Percentiles rank a stretch among this genome's conserved stretches.
These are phyloP conservation scores for Dunckerocampus dactyliophorus DNA, from an alignment of 2,113 vertebrate species.

Conservation along the genomic window DNA sequence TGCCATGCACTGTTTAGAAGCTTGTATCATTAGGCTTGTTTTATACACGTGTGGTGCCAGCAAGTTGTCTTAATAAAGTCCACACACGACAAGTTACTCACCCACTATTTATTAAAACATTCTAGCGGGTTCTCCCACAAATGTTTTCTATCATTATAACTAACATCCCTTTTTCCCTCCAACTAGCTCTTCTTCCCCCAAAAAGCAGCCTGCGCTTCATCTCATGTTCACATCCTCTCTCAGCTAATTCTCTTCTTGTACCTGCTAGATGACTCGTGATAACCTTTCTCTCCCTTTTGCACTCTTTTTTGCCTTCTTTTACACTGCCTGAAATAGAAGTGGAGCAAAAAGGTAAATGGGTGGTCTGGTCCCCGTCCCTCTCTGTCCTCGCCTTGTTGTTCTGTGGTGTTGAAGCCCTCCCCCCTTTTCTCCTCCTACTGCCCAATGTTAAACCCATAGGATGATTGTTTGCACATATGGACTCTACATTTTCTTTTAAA, in stretches of 20 bases:
- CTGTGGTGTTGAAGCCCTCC: conserved; percentile 69
- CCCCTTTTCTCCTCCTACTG: conserved; percentile 49
- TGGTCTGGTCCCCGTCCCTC: conserved; percentile 79
- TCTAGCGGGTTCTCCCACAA: neutral
- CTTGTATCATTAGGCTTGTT: conserved; percentile 53
- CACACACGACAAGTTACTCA: neutral
- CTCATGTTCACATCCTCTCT: conserved; percentile 47
- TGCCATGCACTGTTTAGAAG: conserved; percentile 41
- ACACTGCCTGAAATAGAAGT: conserved; percentile 99
- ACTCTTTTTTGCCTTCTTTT: conserved; percentile 87
- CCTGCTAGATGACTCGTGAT: conserved; percentile 92
- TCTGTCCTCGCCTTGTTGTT: conserved; percentile 62
- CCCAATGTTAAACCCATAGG: conserved; percentile 58
- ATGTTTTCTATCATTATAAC: conserved; percentile 49
- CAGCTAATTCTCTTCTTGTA: conserved; percentile 67
- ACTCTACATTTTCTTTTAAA: conserved; percentile 49
- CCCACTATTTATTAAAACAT: too few species aligned
- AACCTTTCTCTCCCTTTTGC: conserved; percentile 97
- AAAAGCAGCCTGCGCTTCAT: conserved; percentile 36
- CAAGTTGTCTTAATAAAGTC: conserved; percentile 39
- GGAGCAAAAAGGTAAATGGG: conserved; percentile 99
- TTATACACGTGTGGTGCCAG: conserved; percentile 46
- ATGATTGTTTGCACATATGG: conserved; percentile 66
- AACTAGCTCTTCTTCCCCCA: conserved; percentile 30
- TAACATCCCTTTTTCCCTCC: conserved; percentile 18